Conservation (phyloP, 2,113 vertebrate genomes). For the Carassius carassius region DNA sequence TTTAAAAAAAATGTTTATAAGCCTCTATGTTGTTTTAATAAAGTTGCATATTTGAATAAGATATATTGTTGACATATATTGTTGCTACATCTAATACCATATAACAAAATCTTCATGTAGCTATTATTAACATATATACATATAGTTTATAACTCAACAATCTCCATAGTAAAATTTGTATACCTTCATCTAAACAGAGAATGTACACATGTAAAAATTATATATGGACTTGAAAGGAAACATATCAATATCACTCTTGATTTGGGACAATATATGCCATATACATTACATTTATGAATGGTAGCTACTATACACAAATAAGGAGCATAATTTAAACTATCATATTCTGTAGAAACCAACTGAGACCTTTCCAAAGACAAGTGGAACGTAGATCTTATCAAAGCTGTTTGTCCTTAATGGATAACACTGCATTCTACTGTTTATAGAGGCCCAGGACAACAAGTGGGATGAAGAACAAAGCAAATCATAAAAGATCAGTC, state of each 20-base stretch:
- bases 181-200: background rate
- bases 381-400: background rate
- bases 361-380: background rate
- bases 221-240: background rate
- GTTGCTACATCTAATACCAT: background rate
- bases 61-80: background rate
- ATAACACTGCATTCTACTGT: background rate
- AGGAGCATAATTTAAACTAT: background rate
- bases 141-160: too few species aligned
- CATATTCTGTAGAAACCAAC: background rate
- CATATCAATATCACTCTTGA: background rate
- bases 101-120: background rate
- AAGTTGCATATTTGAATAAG: background rate
- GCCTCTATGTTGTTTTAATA: background rate
- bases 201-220: background rate
- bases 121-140: too few species aligned
- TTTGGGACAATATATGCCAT: background rate
- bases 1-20: too few species aligned
- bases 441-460: constrained; percentile 6
- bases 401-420: background rate
- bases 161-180: too few species aligned
- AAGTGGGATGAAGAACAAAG: constrained; percentile 52
- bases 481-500: constrained; percentile 53
- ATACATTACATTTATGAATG: background rate
- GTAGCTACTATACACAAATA: background rate